Conservation (phyloP, 2,888 invertebrate genomes). For the Lamellibrachia satsuma region DNA sequence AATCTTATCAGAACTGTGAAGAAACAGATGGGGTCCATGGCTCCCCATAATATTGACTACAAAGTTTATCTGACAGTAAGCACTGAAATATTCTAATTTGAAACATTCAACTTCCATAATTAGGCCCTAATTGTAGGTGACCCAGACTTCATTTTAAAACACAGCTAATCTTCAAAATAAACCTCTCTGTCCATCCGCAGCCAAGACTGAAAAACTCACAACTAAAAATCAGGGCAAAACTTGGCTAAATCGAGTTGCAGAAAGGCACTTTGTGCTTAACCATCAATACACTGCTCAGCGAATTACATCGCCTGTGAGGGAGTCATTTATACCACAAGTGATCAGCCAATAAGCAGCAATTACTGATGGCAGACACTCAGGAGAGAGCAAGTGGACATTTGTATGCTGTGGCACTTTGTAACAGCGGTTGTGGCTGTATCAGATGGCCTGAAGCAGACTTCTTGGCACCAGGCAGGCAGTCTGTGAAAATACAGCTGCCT, state of each 20-base stretch:
- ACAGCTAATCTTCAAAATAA: background rate
- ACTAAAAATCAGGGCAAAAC: background rate
- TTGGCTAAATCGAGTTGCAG: background rate
- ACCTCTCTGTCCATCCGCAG: background rate
- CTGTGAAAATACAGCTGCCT: slow-evolving; percentile 17
- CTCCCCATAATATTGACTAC: background rate
- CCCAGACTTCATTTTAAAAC: no score
- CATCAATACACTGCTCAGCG: background rate
- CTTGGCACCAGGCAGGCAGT: background rate
- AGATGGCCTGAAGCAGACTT: background rate
- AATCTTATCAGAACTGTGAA: background rate
- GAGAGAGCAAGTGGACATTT: slow-evolving; percentile 11
- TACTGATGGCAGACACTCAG: background rate
- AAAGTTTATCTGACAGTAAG: background rate
- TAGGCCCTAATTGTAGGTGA: no score
- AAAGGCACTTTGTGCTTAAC: background rate
- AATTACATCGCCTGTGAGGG: background rate
- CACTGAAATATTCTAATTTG: background rate
- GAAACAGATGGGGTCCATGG: background rate
- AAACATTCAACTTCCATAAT: background rate
- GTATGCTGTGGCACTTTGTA: background rate
- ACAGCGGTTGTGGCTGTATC: background rate
- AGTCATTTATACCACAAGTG: slow-evolving; percentile 17
- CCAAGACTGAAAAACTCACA: background rate
- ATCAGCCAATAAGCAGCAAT: slow-evolving; percentile 13